These are phyloP conservation scores for Xanthia icteritia DNA, from an alignment of 2,888 invertebrate genomes.

Conservation along the genomic window DNA sequence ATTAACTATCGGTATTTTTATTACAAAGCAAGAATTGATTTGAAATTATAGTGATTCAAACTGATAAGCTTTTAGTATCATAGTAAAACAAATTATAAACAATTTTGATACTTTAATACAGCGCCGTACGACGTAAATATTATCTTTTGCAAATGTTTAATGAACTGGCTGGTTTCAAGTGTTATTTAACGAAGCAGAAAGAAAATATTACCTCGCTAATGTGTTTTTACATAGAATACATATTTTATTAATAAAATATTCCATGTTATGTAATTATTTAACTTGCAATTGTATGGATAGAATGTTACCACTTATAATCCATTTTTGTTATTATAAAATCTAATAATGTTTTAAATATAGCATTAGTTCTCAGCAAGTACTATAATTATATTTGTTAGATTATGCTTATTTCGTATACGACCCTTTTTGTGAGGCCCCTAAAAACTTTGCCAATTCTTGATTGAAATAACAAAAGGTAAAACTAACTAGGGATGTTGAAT, in stretches of 20 bases:
- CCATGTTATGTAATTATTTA: constrained; percentile 25
- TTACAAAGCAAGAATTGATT: constrained; percentile 3
- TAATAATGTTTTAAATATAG: constrained; percentile 14
- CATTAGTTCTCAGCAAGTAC: constrained; percentile 2
- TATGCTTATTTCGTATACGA: constrained; percentile 7
- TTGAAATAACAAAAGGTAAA: background rate
- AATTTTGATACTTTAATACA: constrained; percentile 41
- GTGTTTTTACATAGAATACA: constrained; percentile 39
- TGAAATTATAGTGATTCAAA: constrained; percentile 32
- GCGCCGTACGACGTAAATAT: constrained; percentile 12
- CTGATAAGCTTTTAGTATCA: constrained; percentile 21
- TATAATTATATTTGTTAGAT: constrained; percentile 21
- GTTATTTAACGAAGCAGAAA: background rate
- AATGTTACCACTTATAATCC: constrained; percentile 36
- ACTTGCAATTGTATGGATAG: constrained; percentile 7
- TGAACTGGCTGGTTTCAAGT: constrained; percentile 1
- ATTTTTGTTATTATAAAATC: constrained; percentile 25
- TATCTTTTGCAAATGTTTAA: constrained; percentile 9
- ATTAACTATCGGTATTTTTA: background rate
- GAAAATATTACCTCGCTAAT: background rate
- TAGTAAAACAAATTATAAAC: constrained; percentile 38
- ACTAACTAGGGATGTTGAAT: too few relatives aligned
- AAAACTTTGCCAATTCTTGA: background rate
- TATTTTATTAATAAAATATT: constrained; percentile 41
- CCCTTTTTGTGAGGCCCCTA: background rate